Base-by-base conservation (phyloP, 2,888 invertebrate genomes). In the Gerris lacustris region DNA sequence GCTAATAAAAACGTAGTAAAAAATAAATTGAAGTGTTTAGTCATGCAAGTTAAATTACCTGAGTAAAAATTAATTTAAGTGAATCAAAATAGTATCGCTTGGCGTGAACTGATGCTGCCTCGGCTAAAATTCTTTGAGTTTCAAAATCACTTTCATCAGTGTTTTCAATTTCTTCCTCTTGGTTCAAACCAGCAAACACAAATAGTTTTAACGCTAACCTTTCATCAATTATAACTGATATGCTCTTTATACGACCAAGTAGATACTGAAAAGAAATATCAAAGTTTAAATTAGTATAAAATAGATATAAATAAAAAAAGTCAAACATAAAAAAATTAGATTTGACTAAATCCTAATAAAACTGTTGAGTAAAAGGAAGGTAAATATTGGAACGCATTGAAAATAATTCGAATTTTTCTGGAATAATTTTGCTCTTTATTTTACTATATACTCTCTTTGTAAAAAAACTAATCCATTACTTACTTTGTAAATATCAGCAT, bases 181-280 rank as follows among this genome's bases (percentile, higher is more conserved):
- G 79, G 79, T 80, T 79, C 74, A 79, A 79, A 6, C 83, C 82
- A 71, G 78, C 75, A 77, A 81, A 80, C 72, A 83, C 81, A 63
- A 85, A 78, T 69, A 92, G 79, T 79, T 92, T 90, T 76, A 91
- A 83, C 45, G 94, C 83, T 45, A 94, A 81, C 71, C 86, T 85
- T 80, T 99, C 98, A 79, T 99, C 98, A 11, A 99, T 82, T 72
- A 92, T 87, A 9, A 96, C 83, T 63, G 91, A 90, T 72, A 96
- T 84, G 70, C 94, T 92, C 69, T 92, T 89, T 70, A 96, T 82
- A 73, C 88, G 87, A 15, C 96, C 84, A 31, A 91, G 87, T 72
- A 96, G 82, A 80, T 94, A 90, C 82, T 87, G 79, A 72, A 81
- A 80, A n/a, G n/a, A n/a, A n/a, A n/a, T n/a, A n/a, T n/a, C 71